Evolutionary conservation across 1,140 invertebrate species (phyloP).

Genomic region (Chironomus tepperi): DNA sequence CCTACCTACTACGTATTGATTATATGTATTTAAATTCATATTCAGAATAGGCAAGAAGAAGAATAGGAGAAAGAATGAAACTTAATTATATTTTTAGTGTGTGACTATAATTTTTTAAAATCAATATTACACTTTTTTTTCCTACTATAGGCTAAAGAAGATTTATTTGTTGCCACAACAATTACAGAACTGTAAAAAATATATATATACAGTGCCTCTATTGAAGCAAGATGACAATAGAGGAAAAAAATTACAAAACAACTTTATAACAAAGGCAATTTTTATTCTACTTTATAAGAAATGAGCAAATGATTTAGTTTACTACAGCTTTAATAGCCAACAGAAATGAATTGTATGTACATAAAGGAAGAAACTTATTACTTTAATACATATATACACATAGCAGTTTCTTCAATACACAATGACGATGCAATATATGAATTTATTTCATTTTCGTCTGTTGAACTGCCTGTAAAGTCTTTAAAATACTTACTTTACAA

Average conservation of each 20-base stretch:
- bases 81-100: background rate
- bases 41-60: background rate
- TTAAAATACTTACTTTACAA: too few relatives aligned
- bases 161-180: constrained; percentile 1
- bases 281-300: background rate
- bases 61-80: too few relatives aligned
- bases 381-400: background rate
- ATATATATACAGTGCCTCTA: background rate
- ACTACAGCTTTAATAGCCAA: constrained; percentile 12
- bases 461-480: too few relatives aligned
- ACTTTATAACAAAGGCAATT: constrained; percentile 14
- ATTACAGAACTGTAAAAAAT: constrained; percentile 14
- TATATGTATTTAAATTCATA: background rate
- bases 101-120: constrained; percentile 9
- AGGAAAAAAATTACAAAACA: background rate
- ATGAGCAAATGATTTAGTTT: constrained; percentile 11
- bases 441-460: too few relatives aligned
- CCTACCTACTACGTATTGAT: background rate
- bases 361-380: constrained; percentile 9
- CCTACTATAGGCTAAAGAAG: too few relatives aligned
- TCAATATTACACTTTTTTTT: constrained; percentile 14
- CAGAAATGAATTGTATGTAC: background rate
- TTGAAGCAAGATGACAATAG: background rate
- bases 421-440: constrained; percentile 1
- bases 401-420: background rate